A percentile compares a stretch with the other conserved stretches of the same genome.
These are phyloP conservation scores for Vidua chalybeata DNA, from an alignment of 2,113 vertebrate genomes.

Conservation along the genomic window DNA sequence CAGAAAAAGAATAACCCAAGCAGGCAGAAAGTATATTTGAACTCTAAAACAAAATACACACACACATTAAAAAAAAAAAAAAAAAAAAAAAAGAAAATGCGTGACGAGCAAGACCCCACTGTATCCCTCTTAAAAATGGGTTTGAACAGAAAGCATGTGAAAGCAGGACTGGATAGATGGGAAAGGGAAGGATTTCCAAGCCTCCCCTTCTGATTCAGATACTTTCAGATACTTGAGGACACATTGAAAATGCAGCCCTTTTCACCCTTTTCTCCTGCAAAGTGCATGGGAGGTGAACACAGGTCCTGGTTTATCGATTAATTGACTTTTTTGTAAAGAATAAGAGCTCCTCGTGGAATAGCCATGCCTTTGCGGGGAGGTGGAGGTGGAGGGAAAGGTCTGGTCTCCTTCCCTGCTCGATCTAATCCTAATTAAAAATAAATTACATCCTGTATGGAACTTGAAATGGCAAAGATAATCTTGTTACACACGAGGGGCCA, in stretches of 20 bases:
- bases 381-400: background rate
- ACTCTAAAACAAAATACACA: background rate
- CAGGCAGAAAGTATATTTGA: background rate
- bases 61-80: background rate
- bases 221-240: background rate
- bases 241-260: background rate
- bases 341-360: constrained; percentile 53
- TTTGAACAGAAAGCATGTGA: background rate
- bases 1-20: background rate
- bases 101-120: background rate
- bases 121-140: background rate
- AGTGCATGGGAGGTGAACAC: background rate
- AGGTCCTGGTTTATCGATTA: background rate
- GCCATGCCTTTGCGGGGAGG: background rate
- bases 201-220: background rate
- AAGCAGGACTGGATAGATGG: background rate
- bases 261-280: background rate
- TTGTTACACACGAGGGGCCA: constrained; percentile 64
- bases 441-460: constrained; percentile 78
- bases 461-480: constrained; percentile 80
- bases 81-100: background rate
- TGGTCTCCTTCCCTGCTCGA: constrained; percentile 59
- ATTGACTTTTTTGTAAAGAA: constrained; percentile 28
- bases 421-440: constrained; percentile 85
- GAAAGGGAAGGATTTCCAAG: background rate